Evolutionary conservation across 2,113 vertebrate species (phyloP).

Genomic region (Hippocampus guttulatus): DNA sequence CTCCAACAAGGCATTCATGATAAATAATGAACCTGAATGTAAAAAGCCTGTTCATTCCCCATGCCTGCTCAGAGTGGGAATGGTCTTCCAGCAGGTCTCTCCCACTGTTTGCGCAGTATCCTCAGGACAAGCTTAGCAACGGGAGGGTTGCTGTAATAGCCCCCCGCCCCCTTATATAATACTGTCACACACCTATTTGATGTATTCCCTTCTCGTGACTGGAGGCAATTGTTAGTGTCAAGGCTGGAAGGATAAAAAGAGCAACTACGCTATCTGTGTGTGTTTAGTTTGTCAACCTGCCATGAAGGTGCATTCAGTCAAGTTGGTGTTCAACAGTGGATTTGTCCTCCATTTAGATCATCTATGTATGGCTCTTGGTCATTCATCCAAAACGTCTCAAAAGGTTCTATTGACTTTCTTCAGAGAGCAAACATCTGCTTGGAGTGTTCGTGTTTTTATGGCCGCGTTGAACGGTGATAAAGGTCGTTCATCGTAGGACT

Average conservation of each 20-base stretch:
- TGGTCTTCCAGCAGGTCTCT: conserved; percentile 21
- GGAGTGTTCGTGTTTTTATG: conserved; percentile 51
- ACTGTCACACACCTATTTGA: conserved; percentile 4
- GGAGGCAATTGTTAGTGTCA: not conserved
- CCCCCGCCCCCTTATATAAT: conserved; percentile 24
- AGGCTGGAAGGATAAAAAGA: not conserved
- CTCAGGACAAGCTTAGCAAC: conserved; percentile 21
- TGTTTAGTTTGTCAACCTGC: not conserved
- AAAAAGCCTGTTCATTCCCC: conserved; percentile 5
- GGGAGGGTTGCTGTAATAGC: conserved; percentile 6
- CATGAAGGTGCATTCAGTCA: conserved; percentile 5
- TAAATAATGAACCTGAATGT: not conserved
- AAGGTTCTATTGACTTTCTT: conserved; percentile 49
- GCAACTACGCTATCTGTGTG: conserved; percentile 6
- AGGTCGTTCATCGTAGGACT: conserved; percentile 39
- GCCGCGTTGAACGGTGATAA: conserved; percentile 51
- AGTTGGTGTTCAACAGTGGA: conserved; percentile 1
- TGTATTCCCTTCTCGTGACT: conserved; percentile 1
- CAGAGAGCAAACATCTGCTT: conserved; percentile 39
- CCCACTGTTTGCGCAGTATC: conserved; percentile 55
- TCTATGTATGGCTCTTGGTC: conserved; percentile 18
- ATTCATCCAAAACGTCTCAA: conserved; percentile 22
- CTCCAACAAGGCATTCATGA: not conserved
- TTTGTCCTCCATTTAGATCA: conserved; percentile 14
- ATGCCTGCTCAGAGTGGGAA: conserved; percentile 4